Percentiles rank a stretch among this genome's conserved stretches.
Conservation (phyloP, 2,113 vertebrate genomes). For the Cynoglossus semilaevis region DNA sequence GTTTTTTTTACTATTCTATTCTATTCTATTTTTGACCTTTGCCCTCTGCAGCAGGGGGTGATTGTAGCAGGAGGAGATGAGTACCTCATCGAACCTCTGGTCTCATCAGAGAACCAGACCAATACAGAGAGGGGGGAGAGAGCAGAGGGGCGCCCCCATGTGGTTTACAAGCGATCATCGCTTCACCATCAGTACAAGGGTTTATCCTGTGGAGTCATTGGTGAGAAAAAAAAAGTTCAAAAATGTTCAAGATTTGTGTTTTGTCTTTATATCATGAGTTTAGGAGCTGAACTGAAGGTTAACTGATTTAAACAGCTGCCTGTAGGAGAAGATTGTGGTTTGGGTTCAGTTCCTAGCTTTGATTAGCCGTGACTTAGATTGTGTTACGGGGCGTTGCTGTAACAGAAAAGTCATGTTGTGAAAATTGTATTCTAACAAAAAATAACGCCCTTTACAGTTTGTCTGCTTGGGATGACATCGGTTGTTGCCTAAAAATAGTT, state of each 20-base stretch:
- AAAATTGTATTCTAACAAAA: slow-evolving; percentile 24
- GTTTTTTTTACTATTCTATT: slow-evolving; percentile 26
- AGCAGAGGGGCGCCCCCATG: slow-evolving; percentile 88
- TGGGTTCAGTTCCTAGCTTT: slow-evolving; percentile 35
- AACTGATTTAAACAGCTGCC: slow-evolving; percentile 24
- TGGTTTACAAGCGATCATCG: slow-evolving; percentile 96
- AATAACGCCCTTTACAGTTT: neutral
- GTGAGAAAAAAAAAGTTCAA: slow-evolving; percentile 71
- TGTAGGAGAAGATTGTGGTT: slow-evolving; percentile 41
- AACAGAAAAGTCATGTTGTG: slow-evolving; percentile 33
- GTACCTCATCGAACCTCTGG: slow-evolving; percentile 95
- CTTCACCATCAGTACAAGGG: slow-evolving; percentile 94
- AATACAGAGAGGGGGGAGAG: slow-evolving; percentile 63
- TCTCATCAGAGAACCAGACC: slow-evolving; percentile 77
- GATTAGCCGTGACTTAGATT: slow-evolving; percentile 43
- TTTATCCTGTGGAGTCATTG: slow-evolving; percentile 92
- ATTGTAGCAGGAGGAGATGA: slow-evolving; percentile 94
- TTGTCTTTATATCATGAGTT: neutral
- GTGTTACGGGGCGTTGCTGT: slow-evolving; percentile 39
- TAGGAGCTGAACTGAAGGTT: slow-evolving; percentile 1
- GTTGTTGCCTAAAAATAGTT: too few relatives aligned
- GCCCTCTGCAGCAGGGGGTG: slow-evolving; percentile 86
- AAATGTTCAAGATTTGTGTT: too few relatives aligned
- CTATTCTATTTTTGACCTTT: slow-evolving; percentile 19
- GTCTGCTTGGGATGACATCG: too few relatives aligned